phyloP scores from a whole-genome alignment of 2,797 vertebrate species.

The Myotis pilosus region DNA sequence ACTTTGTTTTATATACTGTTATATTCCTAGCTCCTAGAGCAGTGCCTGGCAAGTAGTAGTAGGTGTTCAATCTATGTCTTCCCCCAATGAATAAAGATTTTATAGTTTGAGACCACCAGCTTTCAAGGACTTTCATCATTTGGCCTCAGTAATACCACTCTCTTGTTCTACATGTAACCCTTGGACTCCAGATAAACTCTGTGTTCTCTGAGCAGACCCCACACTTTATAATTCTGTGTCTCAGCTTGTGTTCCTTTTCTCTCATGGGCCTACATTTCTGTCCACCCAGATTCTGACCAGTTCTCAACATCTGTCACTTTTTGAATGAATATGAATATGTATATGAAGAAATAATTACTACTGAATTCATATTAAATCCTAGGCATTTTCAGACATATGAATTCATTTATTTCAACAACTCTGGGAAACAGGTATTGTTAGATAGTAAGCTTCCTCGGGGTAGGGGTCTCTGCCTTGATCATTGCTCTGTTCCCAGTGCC shows the following conservation, averaged over 20 bases:
- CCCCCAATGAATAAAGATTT: neutral
- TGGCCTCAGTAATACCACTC: neutral
- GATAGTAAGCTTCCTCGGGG: neutral
- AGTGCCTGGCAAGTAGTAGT: neutral
- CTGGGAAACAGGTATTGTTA: neutral
- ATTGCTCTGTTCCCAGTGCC: neutral
- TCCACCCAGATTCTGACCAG: neutral
- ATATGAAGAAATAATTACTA: neutral
- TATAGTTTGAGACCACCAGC: neutral
- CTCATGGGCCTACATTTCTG: neutral
- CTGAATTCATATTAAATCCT: neutral
- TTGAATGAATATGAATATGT: neutral
- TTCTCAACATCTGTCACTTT: neutral
- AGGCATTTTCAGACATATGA: neutral
- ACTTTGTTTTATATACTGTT: neutral
- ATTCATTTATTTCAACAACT: conserved; percentile 13
- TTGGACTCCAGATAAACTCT: neutral
- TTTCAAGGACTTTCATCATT: neutral
- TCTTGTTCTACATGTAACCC: neutral
- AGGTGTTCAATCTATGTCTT: neutral
- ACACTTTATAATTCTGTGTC: neutral
- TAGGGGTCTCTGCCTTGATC: neutral
- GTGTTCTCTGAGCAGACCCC: neutral
- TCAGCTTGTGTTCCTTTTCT: neutral
- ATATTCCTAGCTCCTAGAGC: neutral